phyloP scores from a whole-genome alignment of 1,140 invertebrate species.

The Tetramorium simillimum region DNA sequence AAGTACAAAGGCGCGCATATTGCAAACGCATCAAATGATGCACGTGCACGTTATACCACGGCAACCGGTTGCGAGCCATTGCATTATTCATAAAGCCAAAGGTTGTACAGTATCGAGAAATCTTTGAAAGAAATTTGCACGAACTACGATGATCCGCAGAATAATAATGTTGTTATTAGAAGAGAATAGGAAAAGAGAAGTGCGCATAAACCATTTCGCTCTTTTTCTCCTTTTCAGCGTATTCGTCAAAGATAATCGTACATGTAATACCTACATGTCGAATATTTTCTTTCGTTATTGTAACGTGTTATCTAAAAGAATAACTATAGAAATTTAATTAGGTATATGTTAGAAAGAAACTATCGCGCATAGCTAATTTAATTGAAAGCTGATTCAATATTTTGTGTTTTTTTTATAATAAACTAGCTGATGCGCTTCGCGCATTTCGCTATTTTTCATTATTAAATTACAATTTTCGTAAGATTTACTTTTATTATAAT shows the following conservation, averaged over 20 bases:
- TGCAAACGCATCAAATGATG: not conserved
- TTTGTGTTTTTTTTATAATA: not conserved
- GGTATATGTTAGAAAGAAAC: not conserved
- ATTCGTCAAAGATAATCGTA: not conserved
- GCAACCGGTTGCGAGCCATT: constrained; percentile 1
- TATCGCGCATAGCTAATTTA: not conserved
- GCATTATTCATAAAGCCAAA: constrained; percentile 49
- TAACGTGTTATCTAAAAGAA: not conserved
- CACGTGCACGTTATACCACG: not conserved
- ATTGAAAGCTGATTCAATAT: not conserved
- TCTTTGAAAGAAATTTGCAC: constrained; percentile 49
- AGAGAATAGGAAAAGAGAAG: not conserved
- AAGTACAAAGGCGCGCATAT: constrained; percentile 28
- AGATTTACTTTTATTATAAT: too few relatives aligned
- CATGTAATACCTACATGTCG: not conserved
- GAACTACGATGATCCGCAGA: not conserved
- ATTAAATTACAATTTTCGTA: too few relatives aligned
- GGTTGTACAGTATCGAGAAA: constrained; percentile 13
- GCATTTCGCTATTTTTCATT: too few relatives aligned
- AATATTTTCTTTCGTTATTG: not conserved
- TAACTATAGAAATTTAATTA: not conserved
- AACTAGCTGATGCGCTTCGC: not conserved
- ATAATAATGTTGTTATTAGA: constrained; percentile 41
- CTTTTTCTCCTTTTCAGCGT: not conserved
- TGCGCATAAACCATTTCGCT: not conserved